These are phyloP conservation scores for Sanderia malayensis DNA, from an alignment of 30 jellyfish, hydroid and myxozoan species.

Conservation along the genomic window DNA sequence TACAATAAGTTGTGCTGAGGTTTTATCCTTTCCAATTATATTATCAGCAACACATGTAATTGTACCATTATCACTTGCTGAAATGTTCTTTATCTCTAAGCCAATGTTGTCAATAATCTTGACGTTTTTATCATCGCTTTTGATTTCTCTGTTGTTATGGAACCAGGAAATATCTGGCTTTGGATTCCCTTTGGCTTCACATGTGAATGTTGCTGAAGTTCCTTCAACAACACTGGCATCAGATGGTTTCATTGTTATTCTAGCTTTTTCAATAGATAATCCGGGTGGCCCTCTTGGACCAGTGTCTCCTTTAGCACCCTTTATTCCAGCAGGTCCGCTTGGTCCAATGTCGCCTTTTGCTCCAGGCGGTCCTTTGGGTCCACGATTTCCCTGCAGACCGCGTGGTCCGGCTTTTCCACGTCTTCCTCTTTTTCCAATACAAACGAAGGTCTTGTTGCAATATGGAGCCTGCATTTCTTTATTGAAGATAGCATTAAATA, in stretches of 20 bases:
- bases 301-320: neutral
- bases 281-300: slow-evolving; percentile 13
- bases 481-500: too few species aligned
- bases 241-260: too few species aligned
- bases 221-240: too few species aligned
- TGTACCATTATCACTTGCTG: slow-evolving; percentile 7
- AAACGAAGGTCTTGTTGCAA: slow-evolving; percentile 16
- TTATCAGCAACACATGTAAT: slow-evolving; percentile 19
- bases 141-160: neutral
- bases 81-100: slow-evolving; percentile 3
- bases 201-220: slow-evolving; percentile 14
- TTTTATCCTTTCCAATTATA: neutral
- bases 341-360: too few species aligned
- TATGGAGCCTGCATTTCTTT: too few species aligned
- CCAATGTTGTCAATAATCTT: neutral
- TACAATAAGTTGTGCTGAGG: slow-evolving; percentile 23
- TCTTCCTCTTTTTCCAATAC: slow-evolving; percentile 12
- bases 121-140: neutral
- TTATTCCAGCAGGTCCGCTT: too few species aligned
- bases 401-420: slow-evolving; percentile 10
- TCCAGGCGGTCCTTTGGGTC: too few species aligned
- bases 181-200: slow-evolving; percentile 34
- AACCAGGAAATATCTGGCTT: slow-evolving; percentile 17
- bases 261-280: neutral
- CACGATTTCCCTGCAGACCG: slow-evolving; percentile 5